These are phyloP conservation scores for Poecile montanus DNA, from an alignment of 2,797 vertebrate genomes.

Conservation along the genomic window DNA sequence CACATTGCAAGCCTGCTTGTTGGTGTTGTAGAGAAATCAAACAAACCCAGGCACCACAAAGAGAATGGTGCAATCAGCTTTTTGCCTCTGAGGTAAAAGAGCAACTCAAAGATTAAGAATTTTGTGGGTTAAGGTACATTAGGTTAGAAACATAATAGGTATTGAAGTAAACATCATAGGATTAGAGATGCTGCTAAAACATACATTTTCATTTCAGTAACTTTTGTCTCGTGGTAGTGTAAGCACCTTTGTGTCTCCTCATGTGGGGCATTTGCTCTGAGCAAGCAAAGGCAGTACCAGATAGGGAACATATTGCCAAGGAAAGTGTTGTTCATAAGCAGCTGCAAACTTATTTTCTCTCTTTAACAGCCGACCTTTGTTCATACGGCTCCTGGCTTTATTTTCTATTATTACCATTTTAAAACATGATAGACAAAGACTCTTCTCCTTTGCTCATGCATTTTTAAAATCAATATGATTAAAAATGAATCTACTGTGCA, in stretches of 20 bases:
- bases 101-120: neutral
- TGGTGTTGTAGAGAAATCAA: neutral
- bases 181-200: neutral
- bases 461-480: conserved; percentile 55
- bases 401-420: neutral
- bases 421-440: neutral
- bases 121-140: neutral
- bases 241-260: conserved; percentile 14
- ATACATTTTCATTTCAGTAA: neutral
- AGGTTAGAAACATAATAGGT: neutral
- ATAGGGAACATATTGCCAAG: neutral
- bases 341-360: neutral
- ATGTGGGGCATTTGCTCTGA: neutral
- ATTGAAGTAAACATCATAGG: neutral
- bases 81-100: neutral
- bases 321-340: neutral
- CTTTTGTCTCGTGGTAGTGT: neutral
- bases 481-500: conserved; percentile 20
- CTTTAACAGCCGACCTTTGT: neutral
- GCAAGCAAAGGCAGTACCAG: neutral
- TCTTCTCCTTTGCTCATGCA: neutral
- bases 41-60: neutral
- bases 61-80: neutral
- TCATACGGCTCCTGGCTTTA: neutral
- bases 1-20: neutral